phyloP scores from a whole-genome alignment of 2,797 vertebrate species.

The Bryconaethiops microstoma region DNA sequence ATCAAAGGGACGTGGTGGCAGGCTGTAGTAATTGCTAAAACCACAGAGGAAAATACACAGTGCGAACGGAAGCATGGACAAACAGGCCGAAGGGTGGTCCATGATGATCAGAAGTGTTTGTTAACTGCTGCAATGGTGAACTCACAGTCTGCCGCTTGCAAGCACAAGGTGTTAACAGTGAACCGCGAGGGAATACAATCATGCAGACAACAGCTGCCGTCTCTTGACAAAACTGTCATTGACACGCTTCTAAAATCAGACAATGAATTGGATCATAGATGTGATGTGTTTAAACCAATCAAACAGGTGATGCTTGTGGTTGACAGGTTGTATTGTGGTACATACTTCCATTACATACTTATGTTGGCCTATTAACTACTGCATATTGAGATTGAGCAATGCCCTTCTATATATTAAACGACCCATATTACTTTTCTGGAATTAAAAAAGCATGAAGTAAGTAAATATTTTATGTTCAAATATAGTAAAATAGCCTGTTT shows the following conservation, averaged over 20 bases:
- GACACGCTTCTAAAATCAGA: not conserved
- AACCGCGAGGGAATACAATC: not conserved
- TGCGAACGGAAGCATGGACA: slow-evolving; percentile 10
- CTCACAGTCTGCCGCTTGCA: not conserved
- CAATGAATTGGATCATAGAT: slow-evolving; percentile 5
- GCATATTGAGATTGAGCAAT: no score
- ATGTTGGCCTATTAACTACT: no score
- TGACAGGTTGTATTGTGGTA: not conserved
- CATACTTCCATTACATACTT: no score
- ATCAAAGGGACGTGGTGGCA: slow-evolving; percentile 20
- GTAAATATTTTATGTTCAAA: no score
- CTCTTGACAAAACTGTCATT: slow-evolving; percentile 7
- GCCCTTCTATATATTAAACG: no score
- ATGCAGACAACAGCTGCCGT: not conserved
- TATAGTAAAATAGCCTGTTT: no score
- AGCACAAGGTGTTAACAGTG: slow-evolving; percentile 3
- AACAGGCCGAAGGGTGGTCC: not conserved
- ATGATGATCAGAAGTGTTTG: not conserved
- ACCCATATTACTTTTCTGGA: no score
- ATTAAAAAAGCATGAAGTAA: no score
- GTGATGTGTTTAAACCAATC: not conserved
- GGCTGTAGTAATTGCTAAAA: slow-evolving; percentile 31
- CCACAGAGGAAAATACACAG: not conserved
- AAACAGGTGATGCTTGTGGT: not conserved
- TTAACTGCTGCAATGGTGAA: not conserved